Conservation (phyloP, 2,113 vertebrate genomes). For the Centropristis striata region DNA sequence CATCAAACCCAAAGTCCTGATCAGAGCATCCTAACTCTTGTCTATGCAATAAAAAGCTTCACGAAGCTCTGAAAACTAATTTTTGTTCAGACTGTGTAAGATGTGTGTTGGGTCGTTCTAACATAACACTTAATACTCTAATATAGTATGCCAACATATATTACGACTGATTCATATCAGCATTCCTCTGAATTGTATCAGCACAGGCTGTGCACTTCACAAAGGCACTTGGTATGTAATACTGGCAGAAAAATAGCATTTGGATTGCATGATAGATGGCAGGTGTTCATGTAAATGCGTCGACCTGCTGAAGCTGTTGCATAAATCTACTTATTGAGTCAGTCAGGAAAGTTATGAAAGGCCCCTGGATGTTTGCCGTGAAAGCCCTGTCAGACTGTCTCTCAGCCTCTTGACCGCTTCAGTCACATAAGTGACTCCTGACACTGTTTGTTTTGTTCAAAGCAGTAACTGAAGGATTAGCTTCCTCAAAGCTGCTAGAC, state of each 20-base stretch:
- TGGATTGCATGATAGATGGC: too few species aligned
- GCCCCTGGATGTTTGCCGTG: not conserved
- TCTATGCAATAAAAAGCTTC: not conserved
- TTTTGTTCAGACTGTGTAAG: not conserved
- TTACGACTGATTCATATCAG: not conserved
- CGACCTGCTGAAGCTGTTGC: not conserved
- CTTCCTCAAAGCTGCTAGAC: conserved; percentile 43
- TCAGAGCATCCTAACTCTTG: too few species aligned
- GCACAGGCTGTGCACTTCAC: not conserved
- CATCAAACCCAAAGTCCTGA: too few species aligned
- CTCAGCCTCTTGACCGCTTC: conserved; percentile 16
- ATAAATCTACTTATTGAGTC: not conserved
- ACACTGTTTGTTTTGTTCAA: conserved; percentile 38
- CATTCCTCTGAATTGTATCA: not conserved
- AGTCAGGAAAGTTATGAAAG: conserved; percentile 2
- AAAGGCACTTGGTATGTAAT: not conserved
- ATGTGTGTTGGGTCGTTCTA: not conserved
- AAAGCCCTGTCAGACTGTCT: not conserved
- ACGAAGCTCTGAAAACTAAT: not conserved
- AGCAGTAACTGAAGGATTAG: conserved; percentile 50
- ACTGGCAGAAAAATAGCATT: not conserved
- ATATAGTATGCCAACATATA: not conserved
- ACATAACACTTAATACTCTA: not conserved
- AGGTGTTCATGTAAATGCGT: not conserved
- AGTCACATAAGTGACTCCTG: conserved; percentile 25